Evolutionary conservation across 2,888 invertebrate species (phyloP), one percentile per base, ranked within the genome.

Genomic region (Neoascia interrupta): DNA sequence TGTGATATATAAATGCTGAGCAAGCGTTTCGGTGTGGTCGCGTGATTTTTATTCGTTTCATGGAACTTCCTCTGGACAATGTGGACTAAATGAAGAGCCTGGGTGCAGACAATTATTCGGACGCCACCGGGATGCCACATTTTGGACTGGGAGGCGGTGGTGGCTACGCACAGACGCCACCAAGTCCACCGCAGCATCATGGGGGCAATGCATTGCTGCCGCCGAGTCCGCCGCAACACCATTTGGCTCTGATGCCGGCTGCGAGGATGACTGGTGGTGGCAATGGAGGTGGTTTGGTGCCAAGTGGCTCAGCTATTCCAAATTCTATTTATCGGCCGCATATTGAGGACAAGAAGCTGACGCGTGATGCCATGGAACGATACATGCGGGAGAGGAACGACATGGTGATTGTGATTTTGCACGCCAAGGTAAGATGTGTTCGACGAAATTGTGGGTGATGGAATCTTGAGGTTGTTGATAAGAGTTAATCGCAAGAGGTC

Each of bases 381-480:
- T 99, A 99, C 88, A 91, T 99, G 84, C 92, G 96, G 64, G 97
- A 98, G 87, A 92, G 97, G 83, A 95, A 96, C 84, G 97, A 97
- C 88, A 97, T 97, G 96, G 94, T 97, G 16, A 95, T 99, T 70
- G 97, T 98, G 54, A 98, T 99, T 84, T 91, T 99, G 64, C 99
- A 99, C 90, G 99, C 99, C 47, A 99, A 99, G 92, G 89, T 89
- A 83, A 83, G 66, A 75, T 70, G 10, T 43, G n/a, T n/a, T n/a
- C n/a, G n/a, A n/a, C n/a, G n/a, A n/a, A n/a, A n/a, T n/a, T n/a
- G n/a, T n/a, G n/a, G n/a, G n/a, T n/a, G n/a, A n/a, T n/a, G n/a
- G n/a, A n/a, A n/a, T n/a, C n/a, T n/a, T n/a, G n/a, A n/a, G n/a
- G n/a, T n/a, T n/a, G n/a, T n/a, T n/a, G n/a, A n/a, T n/a, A n/a